Percentiles rank a stretch among this genome's conserved stretches.
Evolutionary conservation across 2,888 invertebrate genomes (phyloP).

Genomic region (Tupiocoris notatus): DNA sequence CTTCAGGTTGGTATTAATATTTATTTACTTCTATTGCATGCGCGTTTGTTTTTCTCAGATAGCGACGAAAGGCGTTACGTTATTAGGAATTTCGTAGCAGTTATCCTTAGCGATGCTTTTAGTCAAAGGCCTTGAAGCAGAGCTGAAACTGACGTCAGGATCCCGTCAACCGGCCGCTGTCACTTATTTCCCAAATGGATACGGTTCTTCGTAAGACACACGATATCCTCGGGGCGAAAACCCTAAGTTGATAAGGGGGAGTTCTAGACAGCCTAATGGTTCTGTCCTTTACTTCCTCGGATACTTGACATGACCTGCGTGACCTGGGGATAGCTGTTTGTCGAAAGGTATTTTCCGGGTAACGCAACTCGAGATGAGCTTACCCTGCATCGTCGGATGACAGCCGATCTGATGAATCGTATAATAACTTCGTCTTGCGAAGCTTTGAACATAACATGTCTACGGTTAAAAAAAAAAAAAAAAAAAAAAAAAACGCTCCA

Average conservation of each 20-base stretch:
- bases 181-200: not conserved
- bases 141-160: not conserved
- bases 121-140: not conserved
- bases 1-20: too few relatives aligned
- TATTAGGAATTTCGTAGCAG: too few relatives aligned
- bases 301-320: not conserved
- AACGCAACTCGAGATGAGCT: too few relatives aligned
- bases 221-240: not conserved
- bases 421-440: too few relatives aligned
- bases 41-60: too few relatives aligned
- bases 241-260: not conserved
- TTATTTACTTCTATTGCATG: too few relatives aligned
- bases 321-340: not conserved
- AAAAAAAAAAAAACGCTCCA: too few relatives aligned
- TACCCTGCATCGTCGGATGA: too few relatives aligned
- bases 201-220: not conserved
- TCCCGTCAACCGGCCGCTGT: not conserved
- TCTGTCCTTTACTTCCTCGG: not conserved
- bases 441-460: too few relatives aligned
- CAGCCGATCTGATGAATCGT: too few relatives aligned
- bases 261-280: not conserved
- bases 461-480: too few relatives aligned
- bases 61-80: too few relatives aligned
- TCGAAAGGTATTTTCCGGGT: not conserved
- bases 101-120: not conserved